Evolutionary conservation across 1,140 invertebrate species (phyloP).

Genomic region (Drosophila willistoni): DNA sequence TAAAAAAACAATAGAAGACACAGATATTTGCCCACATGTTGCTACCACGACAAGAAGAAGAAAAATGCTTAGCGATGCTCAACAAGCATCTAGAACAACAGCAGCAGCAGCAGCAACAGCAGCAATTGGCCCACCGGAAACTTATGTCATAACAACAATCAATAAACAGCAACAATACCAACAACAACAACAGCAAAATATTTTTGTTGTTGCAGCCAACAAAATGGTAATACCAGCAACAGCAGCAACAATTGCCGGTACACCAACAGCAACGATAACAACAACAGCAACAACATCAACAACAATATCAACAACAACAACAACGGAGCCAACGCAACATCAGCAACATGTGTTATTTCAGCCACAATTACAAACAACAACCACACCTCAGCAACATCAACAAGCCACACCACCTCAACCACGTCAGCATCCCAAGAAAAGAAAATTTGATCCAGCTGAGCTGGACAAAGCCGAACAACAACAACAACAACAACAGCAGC

Average conservation of each 20-base stretch:
- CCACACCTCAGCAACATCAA: slow-evolving; percentile 64
- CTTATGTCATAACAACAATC: slow-evolving; percentile 79
- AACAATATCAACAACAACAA: slow-evolving; percentile 39
- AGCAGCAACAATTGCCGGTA: slow-evolving; percentile 63
- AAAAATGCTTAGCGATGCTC: slow-evolving; percentile 73
- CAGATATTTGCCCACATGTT: slow-evolving; percentile 65
- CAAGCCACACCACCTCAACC: slow-evolving; percentile 81
- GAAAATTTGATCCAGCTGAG: slow-evolving; percentile 93
- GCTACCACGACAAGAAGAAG: slow-evolving; percentile 65
- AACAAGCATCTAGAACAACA: slow-evolving; percentile 49
- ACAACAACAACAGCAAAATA: slow-evolving; percentile 52
- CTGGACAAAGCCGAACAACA: slow-evolving; percentile 87
- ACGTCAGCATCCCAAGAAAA: slow-evolving; percentile 93
- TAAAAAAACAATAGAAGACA: slow-evolving; percentile 12
- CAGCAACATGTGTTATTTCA: slow-evolving; percentile 72
- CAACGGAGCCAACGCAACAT: slow-evolving; percentile 42
- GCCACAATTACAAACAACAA: slow-evolving; percentile 66
- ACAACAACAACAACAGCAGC: slow-evolving; percentile 44
- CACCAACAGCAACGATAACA: slow-evolving; percentile 72
- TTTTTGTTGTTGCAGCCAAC: slow-evolving; percentile 70
- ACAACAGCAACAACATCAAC: slow-evolving; percentile 40
- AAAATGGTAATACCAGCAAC: slow-evolving; percentile 82
- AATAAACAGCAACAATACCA: slow-evolving; percentile 40
- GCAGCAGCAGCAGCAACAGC: slow-evolving; percentile 45
- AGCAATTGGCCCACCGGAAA: slow-evolving; percentile 63